phyloP scores from a whole-genome alignment of 2,113 vertebrate genomes.

The Callospermophilus lateralis region DNA sequence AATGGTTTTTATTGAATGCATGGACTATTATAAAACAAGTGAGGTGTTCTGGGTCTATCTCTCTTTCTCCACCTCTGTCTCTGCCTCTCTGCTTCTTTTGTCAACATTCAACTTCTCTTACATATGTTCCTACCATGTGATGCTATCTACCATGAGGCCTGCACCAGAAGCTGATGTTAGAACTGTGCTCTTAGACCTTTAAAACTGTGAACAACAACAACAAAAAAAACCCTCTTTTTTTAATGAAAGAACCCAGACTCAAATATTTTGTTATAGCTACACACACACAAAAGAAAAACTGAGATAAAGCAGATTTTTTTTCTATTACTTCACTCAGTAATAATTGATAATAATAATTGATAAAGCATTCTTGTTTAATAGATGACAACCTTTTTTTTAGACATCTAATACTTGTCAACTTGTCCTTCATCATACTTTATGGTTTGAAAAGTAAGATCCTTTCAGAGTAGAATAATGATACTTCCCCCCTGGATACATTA shows the following conservation, averaged over 20 bases:
- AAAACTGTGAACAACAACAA: no score
- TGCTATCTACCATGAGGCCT: neutral
- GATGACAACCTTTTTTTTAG: neutral
- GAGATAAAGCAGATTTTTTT: neutral
- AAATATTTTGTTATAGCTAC: neutral
- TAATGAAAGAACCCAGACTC: neutral
- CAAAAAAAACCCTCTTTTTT: no score
- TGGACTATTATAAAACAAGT: neutral
- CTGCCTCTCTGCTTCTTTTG: neutral
- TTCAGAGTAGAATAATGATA: neutral
- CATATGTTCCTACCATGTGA: no score
- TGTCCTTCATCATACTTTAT: neutral
- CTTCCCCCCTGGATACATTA: neutral
- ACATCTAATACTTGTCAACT: neutral
- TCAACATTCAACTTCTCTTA: neutral
- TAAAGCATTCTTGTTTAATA: neutral
- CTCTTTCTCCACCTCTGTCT: fast-evolving
- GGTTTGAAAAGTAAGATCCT: neutral
- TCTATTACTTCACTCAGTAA: neutral
- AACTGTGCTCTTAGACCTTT: no score
- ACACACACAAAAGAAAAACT: neutral
- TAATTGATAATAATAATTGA: no score
- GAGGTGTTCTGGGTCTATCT: neutral
- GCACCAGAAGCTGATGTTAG: neutral
- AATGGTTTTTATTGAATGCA: neutral